Conservation (phyloP, 2,888 invertebrate species). For the Synergus laeviventris region DNA sequence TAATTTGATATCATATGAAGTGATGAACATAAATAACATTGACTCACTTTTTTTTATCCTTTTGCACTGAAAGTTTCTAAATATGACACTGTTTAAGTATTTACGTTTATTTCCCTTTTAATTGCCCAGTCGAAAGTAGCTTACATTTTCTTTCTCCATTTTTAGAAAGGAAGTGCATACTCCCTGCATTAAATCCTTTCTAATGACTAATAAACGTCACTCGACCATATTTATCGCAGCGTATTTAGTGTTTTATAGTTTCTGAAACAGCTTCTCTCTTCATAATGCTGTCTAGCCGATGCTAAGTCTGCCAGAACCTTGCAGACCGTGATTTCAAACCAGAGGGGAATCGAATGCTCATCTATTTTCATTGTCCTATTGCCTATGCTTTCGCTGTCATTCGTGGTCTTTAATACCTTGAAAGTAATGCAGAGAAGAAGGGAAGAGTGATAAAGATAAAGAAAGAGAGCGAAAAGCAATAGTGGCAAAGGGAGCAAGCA, state of each 20-base stretch:
- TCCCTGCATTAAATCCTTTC: slow-evolving; percentile 24
- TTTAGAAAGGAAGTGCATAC: neutral
- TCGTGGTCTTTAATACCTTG: neutral
- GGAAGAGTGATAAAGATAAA: neutral
- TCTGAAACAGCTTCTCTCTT: slow-evolving; percentile 33
- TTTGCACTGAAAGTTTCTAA: too few species aligned
- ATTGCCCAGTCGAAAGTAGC: too few species aligned
- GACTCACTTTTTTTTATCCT: neutral
- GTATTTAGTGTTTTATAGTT: slow-evolving; percentile 35
- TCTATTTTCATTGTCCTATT: slow-evolving; percentile 12
- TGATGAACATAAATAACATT: neutral
- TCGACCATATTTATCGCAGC: slow-evolving; percentile 11
- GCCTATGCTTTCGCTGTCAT: slow-evolving; percentile 5
- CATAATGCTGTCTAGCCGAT: slow-evolving; percentile 13
- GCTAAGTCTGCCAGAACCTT: neutral
- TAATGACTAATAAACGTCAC: slow-evolving; percentile 37
- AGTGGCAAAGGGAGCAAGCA: neutral
- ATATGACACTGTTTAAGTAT: too few species aligned
- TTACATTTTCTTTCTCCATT: slow-evolving; percentile 2
- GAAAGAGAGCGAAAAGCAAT: neutral
- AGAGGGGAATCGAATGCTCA: neutral
- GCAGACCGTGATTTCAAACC: neutral
- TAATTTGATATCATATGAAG: neutral
- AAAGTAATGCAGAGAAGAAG: neutral
- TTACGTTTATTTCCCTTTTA: too few species aligned